Percentiles rank a stretch among this genome's conserved stretches.
Conservation (phyloP, 2,113 vertebrate genomes). For the Hiodon tergisus region DNA sequence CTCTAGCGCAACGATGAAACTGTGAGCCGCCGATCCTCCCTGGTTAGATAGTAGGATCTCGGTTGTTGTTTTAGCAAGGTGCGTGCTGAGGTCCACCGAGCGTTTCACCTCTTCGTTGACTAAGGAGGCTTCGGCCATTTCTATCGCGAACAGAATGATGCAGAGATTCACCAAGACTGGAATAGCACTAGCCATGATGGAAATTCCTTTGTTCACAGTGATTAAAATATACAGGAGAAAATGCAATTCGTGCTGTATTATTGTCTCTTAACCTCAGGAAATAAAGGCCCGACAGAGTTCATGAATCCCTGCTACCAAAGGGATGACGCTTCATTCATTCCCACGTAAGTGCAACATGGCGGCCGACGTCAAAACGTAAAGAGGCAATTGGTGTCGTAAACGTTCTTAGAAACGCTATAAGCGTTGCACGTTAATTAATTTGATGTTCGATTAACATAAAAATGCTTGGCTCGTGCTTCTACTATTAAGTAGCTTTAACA, state of each 20-base stretch:
- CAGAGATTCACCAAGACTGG: slow-evolving; percentile 32
- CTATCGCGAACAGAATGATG: slow-evolving; percentile 31
- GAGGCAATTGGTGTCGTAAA: neutral
- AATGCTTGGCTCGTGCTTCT: too few relatives aligned
- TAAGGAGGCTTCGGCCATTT: slow-evolving; percentile 53
- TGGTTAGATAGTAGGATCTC: slow-evolving; percentile 76
- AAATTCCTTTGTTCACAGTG: too few relatives aligned
- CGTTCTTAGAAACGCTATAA: too few relatives aligned
- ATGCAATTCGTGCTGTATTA: too few relatives aligned
- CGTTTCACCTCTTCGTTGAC: slow-evolving; percentile 87
- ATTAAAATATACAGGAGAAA: too few relatives aligned
- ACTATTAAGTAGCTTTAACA: too few relatives aligned
- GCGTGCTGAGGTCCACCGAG: slow-evolving; percentile 83
- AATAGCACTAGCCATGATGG: neutral
- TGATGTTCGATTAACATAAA: too few relatives aligned
- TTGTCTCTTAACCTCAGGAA: neutral
- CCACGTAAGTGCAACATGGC: slow-evolving; percentile 40
- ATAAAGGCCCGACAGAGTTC: slow-evolving; percentile 43
- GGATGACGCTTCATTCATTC: slow-evolving; percentile 65
- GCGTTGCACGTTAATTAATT: too few relatives aligned
- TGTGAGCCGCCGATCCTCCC: slow-evolving; percentile 53
- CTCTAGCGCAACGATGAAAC: slow-evolving; percentile 79
- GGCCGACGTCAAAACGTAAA: slow-evolving; percentile 10
- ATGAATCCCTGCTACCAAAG: slow-evolving; percentile 39
- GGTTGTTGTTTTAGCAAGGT: slow-evolving; percentile 84